Base-by-base conservation (phyloP, 2,113 vertebrate genomes). In the Rhinolophus ferrumequinum region DNA sequence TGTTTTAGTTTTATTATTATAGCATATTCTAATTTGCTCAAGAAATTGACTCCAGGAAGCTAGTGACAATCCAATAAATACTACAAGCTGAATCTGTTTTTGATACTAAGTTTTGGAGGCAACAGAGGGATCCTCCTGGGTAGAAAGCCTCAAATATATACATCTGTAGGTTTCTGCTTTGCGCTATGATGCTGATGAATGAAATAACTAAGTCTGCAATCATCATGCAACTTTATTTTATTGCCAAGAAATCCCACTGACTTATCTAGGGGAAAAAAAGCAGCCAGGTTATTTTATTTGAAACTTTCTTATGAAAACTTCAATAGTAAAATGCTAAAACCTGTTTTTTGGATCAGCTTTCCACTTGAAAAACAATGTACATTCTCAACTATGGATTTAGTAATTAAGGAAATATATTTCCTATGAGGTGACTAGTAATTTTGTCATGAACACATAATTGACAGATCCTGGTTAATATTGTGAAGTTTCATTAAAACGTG, bases 321-420 rank as follows among this genome's bases (percentile, higher is more conserved):
- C 13, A n/a, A 26, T 13, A 89, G 60, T 28, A 22, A 14, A 67
- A 64, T 80, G 33, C 50, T 0, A n/a, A 69, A 80, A 38, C 0
- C 22, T 58, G 88, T 85, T 72, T 47, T 58, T 94, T 58, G 84
- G 52, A 95, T 89, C 41, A 79, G 67, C 56, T 95, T 82, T 91
- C 54, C 10, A 52, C 50, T 0, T 93, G 2, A 50, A 93, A 60
- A 93, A 80, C 18, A 66, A 28, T 24, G 5, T 0, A 35, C 10
- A 4, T 0, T 72, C 54, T 41, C 18, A 84, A 52, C 44, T 89
- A 4, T 2, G 8, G 18, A 58, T 47, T 80, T 70, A 56, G 58
- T 82, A 22, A 75, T 41, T 80, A 94, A 94, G 70, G 56, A 67
- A 89, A 44, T 35, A 14, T 41, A 77, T 8, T 50, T 56, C 58